Percentiles rank a stretch among this genome's conserved stretches.
Conservation (phyloP, 2,797 vertebrate species). For the Alauda arvensis region DNA sequence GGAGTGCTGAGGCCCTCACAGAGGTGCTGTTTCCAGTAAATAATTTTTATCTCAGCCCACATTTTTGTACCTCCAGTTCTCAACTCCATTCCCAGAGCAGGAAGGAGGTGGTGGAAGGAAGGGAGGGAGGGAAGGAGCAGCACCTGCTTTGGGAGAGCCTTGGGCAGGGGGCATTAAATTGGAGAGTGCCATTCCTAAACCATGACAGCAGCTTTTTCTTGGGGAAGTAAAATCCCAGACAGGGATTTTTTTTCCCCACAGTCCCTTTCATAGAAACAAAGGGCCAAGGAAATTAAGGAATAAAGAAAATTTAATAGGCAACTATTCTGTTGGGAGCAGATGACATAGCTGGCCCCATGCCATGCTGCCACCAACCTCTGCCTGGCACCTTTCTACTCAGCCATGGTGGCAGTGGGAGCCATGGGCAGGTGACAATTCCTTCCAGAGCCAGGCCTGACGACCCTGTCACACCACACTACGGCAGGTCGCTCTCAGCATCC, state of each 20-base stretch:
- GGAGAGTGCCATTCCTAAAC: not conserved
- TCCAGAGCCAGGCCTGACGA: not conserved
- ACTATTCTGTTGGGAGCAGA: not conserved
- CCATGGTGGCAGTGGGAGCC: not conserved
- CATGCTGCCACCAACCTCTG: not conserved
- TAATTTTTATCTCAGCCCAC: not conserved
- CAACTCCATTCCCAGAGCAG: not conserved
- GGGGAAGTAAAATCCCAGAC: not conserved
- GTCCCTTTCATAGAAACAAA: not conserved
- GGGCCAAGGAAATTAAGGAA: not conserved
- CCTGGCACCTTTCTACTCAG: not conserved
- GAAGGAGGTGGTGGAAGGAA: not conserved
- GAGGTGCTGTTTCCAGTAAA: not conserved
- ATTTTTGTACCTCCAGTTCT: not conserved
- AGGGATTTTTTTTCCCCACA: not conserved
- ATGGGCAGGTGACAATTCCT: not conserved
- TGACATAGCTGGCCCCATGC: not conserved
- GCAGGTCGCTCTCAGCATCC: not conserved
- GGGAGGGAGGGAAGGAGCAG: too few relatives aligned
- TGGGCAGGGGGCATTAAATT: not conserved
- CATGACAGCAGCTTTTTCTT: not conserved
- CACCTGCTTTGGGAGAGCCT: not conserved
- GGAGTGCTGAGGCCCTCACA: not conserved
- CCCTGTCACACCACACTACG: rapidly evolving
- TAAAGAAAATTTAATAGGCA: not conserved